phyloP scores from a whole-genome alignment of 2,888 invertebrate genomes.

The Pristionchus fissidentatus region DNA sequence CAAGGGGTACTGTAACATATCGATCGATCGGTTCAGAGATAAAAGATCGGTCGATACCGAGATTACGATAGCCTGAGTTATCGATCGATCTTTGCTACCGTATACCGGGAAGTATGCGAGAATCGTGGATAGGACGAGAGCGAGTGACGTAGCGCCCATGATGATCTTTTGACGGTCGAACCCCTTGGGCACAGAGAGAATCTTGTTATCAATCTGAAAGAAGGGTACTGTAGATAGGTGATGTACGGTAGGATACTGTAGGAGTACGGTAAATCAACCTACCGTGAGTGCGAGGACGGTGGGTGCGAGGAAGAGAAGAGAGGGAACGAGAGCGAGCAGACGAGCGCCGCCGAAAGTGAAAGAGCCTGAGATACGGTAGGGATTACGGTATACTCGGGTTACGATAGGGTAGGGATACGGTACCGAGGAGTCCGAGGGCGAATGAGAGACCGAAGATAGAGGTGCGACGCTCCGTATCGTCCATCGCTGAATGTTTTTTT shows the following conservation, averaged over 20 bases:
- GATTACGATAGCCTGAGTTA: not conserved
- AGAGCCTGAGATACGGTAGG: conserved; percentile 39
- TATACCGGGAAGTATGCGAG: conserved; percentile 39
- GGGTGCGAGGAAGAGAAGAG: conserved; percentile 37
- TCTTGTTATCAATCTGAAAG: conserved; percentile 42
- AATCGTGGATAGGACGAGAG: conserved; percentile 7
- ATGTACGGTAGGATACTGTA: not conserved
- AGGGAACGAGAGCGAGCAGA: conserved; percentile 32
- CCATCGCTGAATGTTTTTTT: no score
- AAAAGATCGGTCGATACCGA: conserved; percentile 27
- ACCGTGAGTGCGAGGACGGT: conserved; percentile 38
- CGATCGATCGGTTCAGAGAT: no score
- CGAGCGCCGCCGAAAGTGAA: conserved; percentile 14
- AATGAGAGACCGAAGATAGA: conserved; percentile 35
- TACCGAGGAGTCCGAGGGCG: conserved; percentile 22
- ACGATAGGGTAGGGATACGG: not conserved
- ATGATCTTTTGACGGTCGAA: conserved; percentile 5
- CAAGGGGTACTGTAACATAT: no score
- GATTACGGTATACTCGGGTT: not conserved
- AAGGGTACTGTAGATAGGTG: not conserved
- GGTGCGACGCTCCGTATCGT: conserved; percentile 43
- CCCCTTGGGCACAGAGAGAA: not conserved
- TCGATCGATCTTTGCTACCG: no score
- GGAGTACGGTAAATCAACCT: no score
- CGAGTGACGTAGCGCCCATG: conserved; percentile 14